Evolutionary conservation across 2,888 invertebrate species (phyloP), one percentile per base, ranked within the genome.

Genomic region (Cephus runcator): DNA sequence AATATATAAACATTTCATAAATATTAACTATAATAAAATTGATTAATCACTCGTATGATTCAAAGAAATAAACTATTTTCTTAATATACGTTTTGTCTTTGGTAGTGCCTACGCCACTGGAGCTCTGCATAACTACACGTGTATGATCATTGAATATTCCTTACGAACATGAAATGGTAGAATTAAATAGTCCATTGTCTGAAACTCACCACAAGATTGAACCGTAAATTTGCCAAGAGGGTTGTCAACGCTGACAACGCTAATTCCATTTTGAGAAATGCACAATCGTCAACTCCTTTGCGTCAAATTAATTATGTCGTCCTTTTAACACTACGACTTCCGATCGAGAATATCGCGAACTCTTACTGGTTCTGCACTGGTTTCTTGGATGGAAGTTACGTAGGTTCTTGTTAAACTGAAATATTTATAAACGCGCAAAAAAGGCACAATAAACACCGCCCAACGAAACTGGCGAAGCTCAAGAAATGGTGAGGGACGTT

Each of bases 131-230:
- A 6, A 40, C 40, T 40, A 40, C 15, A 23, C 40, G 15, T 15
- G 15, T 36, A 12, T 6, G 40, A 40, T 15, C 40, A 40, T 40
- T 40, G 1, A 40, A 40, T 40, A 40, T 40, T 40, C 40, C 40
- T 15, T 40, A 1, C 23, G 40, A 40, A 4, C 15, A 40, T 23
- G 6, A 56, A 56, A 56, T 56, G 23, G 9, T 9, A 56, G 1
- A 56, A 56, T 56, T 56, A 9, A 23, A 56, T 56, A 56, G 23
- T 9, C 6, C 9, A 34, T n/a, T 73, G 40, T 73, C 73, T 79
- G 40, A 77, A 73, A 83, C 85, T 86, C 77, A 86, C 84, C 83
- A 34, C 78, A 34, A 78, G 76, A 77, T 84, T 77, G 79, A 82
- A 79, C 31, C 77, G 80, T 69, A 85, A 78, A 82, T 87, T 75